Base-by-base conservation (phyloP, 2,888 invertebrate species). In the Sinentomon sp. region DNA sequence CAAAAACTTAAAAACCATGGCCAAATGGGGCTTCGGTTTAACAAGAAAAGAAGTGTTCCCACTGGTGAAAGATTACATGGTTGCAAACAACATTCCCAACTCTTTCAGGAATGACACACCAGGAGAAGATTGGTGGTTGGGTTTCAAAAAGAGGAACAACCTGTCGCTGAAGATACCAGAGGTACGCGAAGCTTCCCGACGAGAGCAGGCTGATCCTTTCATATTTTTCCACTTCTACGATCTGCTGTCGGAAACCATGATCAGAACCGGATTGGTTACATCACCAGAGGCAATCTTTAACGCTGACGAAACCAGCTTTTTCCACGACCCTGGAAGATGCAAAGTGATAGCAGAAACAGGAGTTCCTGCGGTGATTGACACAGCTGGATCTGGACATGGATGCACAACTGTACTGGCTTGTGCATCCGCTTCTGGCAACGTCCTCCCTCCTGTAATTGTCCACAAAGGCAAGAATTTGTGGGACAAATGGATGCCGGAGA, bases 221-320 rank as follows among this genome's bases (percentile, higher is more conserved):
- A 34, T 39, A 2, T 36, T 41, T 3, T 40, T 36, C 24, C 20
- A 12, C 2, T 41, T 41, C 30, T 41, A 36, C 34, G 32, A 41
- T 17, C 12, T 12, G 6, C 25, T 42, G 17, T 27, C 23, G 22
- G 27, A 34, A 32, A 32, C 28, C 27, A 36, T 44, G 16, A 19
- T 7, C 6, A 21, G 27, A 10, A 18, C 31, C 7, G 29, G 25
- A 18, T 13, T 38, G n/a, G 25, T 23, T 20, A 25, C 25, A 20
- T 34, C 36, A 26, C 36, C 36, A 12, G 26, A 29, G 5, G 18
- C 19, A 3, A 33, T 26, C 9, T 44, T 20, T 16, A 43, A 43
- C 22, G 36, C 40, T 17, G 44, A 44, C 25, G 41, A 44, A 35
- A 41, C 20, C 13, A 29, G 34, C 14, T 44, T 44, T 33, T 34